phyloP scores from a whole-genome alignment of 2,888 invertebrate genomes.

The Caenorhabditis japonica region DNA sequence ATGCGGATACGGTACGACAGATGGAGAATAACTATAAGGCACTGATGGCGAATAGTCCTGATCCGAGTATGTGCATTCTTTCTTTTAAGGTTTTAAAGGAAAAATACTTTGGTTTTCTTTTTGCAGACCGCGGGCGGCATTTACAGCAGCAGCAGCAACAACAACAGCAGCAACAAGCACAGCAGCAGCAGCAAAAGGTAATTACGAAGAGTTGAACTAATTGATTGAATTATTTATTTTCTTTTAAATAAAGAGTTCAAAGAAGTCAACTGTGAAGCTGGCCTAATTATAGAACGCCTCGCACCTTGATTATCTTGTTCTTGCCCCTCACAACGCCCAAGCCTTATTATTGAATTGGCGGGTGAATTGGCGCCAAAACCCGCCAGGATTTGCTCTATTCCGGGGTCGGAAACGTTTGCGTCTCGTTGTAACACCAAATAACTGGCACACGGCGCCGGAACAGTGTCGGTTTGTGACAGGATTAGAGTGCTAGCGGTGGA shows the following conservation, averaged over 20 bases:
- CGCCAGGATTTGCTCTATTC: slow-evolving; percentile 11
- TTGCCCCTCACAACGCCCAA: slow-evolving; percentile 39
- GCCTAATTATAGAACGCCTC: slow-evolving; percentile 31
- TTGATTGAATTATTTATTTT: no score
- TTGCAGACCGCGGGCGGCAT: slow-evolving; percentile 41
- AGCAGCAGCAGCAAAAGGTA: no score
- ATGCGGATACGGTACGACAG: slow-evolving; percentile 13
- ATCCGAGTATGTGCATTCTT: slow-evolving; percentile 25
- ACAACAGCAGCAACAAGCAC: no score
- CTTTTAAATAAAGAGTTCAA: slow-evolving; percentile 7
- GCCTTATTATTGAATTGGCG: slow-evolving; percentile 25
- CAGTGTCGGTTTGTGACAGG: slow-evolving; percentile 49
- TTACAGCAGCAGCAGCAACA: not conserved
- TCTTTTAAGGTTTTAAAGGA: not conserved
- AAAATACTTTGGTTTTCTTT: not conserved
- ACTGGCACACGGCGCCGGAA: slow-evolving; percentile 47
- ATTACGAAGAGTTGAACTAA: no score
- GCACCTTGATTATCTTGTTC: slow-evolving; percentile 5
- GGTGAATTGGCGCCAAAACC: slow-evolving; percentile 28
- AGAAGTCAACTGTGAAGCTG: slow-evolving; percentile 40
- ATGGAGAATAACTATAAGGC: slow-evolving; percentile 51
- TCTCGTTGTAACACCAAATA: slow-evolving; percentile 34
- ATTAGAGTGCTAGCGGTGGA: slow-evolving; percentile 12
- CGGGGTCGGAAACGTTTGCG: not conserved
- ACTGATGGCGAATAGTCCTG: slow-evolving; percentile 34